These are phyloP conservation scores for Arctocebus calabarensis DNA, from an alignment of 2,797 vertebrate species.

Conservation along the genomic window DNA sequence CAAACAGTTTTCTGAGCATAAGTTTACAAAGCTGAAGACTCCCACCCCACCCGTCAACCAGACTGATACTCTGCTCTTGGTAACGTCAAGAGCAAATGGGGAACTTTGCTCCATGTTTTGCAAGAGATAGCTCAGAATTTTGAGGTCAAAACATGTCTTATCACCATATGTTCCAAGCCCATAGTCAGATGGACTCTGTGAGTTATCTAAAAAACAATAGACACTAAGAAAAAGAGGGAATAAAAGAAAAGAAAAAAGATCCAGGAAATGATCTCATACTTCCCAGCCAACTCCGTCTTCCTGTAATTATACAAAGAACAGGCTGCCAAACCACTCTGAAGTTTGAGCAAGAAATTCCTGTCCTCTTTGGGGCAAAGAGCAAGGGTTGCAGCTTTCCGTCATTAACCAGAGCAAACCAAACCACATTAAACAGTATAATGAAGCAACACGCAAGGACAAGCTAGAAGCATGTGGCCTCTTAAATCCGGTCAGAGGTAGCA, in stretches of 20 bases:
- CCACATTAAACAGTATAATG: neutral
- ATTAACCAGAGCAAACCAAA: constrained; percentile 33
- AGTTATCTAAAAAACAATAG: neutral
- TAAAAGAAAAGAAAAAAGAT: neutral
- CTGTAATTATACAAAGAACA: neutral
- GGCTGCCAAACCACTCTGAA: neutral
- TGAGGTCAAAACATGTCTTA: constrained; percentile 16
- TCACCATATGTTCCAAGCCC: neutral
- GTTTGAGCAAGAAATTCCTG: constrained; percentile 24
- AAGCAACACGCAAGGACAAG: neutral
- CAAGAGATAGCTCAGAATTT: neutral
- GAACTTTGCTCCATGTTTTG: constrained; percentile 35
- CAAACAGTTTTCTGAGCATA: neutral
- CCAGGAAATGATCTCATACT: constrained; percentile 22
- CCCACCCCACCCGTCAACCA: neutral
- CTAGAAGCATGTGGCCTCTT: neutral
- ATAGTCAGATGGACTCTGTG: neutral
- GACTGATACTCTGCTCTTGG: neutral
- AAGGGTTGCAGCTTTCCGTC: neutral
- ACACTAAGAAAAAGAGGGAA: neutral
- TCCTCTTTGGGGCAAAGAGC: neutral
- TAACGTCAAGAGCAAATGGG: neutral
- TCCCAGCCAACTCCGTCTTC: neutral
- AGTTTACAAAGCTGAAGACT: neutral
- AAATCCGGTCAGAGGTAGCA: neutral